Percentiles rank a stretch among this genome's conserved stretches.
These are phyloP conservation scores for Yponomeuta cagnagella DNA, from an alignment of 2,888 invertebrate species.

Conservation along the genomic window DNA sequence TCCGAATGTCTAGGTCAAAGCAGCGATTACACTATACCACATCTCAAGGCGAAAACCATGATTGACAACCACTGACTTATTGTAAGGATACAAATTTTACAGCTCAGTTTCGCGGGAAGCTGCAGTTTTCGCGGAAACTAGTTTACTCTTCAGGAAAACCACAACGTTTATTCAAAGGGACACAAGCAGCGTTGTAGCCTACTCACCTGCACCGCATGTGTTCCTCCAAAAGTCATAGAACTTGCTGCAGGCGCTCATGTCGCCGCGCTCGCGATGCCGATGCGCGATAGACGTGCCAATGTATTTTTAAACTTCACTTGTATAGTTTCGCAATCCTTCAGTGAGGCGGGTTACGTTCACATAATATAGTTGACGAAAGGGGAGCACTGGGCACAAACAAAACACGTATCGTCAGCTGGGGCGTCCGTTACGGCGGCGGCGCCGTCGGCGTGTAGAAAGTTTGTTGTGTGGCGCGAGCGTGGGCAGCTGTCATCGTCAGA, in stretches of 20 bases:
- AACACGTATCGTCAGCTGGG: slow-evolving; percentile 9
- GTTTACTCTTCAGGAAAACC: neutral
- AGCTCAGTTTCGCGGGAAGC: neutral
- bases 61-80: neutral
- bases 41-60: slow-evolving; percentile 13
- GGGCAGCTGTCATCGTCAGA: slow-evolving; percentile 21
- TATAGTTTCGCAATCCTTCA: slow-evolving; percentile 66
- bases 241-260: slow-evolving; percentile 71
- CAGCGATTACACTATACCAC: slow-evolving; percentile 4
- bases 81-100: neutral
- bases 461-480: slow-evolving; percentile 34
- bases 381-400: slow-evolving; percentile 37
- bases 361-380: slow-evolving; percentile 47
- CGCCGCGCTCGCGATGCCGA: slow-evolving; percentile 56
- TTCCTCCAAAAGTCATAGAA: slow-evolving; percentile 71
- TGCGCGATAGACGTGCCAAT: slow-evolving; percentile 51
- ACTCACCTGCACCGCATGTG: slow-evolving; percentile 72
- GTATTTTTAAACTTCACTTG: slow-evolving; percentile 74
- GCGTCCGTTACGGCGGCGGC: slow-evolving; percentile 26
- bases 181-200: neutral
- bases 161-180: neutral
- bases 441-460: slow-evolving; percentile 63
- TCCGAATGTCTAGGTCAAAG: slow-evolving; percentile 13
- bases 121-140: neutral
- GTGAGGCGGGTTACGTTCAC: slow-evolving; percentile 55